A percentile compares a stretch with the other conserved stretches of the same genome.
phyloP scores from a whole-genome alignment of 1,140 invertebrate genomes.

The Himalopsyche phryganea region DNA sequence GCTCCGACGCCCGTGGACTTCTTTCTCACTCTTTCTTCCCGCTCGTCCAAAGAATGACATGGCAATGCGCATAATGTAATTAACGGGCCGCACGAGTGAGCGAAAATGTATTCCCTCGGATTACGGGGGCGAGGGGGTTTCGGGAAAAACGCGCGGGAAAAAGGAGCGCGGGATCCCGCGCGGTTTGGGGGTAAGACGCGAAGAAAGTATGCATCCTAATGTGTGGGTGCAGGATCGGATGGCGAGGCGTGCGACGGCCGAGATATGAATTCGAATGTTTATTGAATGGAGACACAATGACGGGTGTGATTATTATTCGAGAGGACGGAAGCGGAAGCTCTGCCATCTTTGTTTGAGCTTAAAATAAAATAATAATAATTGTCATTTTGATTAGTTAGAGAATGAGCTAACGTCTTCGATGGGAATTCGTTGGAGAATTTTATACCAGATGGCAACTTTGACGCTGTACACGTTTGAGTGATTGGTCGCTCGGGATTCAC shows the following conservation, averaged over 20 bases:
- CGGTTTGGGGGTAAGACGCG: background rate
- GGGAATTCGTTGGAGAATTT: too few species aligned
- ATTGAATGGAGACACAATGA: slow-evolving; percentile 28
- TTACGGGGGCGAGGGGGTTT: slow-evolving; percentile 14
- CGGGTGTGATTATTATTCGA: slow-evolving; percentile 11
- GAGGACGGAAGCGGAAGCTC: too few species aligned
- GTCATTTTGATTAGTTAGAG: too few species aligned
- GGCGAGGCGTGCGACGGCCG: slow-evolving; percentile 6
- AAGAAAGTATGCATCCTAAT: slow-evolving; percentile 11
- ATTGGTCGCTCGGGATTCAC: too few species aligned
- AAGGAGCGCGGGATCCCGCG: background rate
- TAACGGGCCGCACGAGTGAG: slow-evolving; percentile 35
- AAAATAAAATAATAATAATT: too few species aligned
- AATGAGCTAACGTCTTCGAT: too few species aligned
- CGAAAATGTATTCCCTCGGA: slow-evolving; percentile 34
- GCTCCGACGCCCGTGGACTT: slow-evolving; percentile 6
- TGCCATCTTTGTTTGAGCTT: too few species aligned
- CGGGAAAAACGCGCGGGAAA: background rate
- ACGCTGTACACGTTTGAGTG: too few species aligned
- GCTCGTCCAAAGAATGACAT: slow-evolving; percentile 35
- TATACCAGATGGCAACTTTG: too few species aligned
- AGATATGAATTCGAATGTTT: slow-evolving; percentile 30
- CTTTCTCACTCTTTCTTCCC: slow-evolving; percentile 34
- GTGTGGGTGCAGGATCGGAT: background rate
- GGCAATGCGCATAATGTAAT: slow-evolving; percentile 37